Evolutionary conservation across 2,113 vertebrate genomes (phyloP), one percentile per base, ranked within the genome.

Genomic region (Sula dactylatra): DNA sequence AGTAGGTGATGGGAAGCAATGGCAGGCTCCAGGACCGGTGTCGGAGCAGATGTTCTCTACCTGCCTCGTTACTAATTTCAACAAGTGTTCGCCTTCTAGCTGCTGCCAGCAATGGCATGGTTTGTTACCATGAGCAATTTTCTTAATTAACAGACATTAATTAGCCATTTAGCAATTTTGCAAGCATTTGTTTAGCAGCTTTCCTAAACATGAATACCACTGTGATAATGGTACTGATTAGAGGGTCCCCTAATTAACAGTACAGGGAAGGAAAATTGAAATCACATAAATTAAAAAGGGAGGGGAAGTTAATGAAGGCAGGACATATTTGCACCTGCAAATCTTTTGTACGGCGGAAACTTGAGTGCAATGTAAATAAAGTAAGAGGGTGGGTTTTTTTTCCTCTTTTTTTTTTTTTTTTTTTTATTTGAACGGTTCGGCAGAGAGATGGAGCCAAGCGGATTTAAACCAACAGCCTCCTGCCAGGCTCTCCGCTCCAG

Each of bases 81-180:
- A 98, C 98, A 98, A 98, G 98, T 98, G 98, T 98, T 98, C 97
- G 98, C 98, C 98, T 98, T 98, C 98, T 98, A 98, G 98, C 98
- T 98, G 98, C 98, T 98, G 98, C 98, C 98, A 98, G 98, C 98
- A 97, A 98, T 98, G 98, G 98, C 98, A 98, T 98, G 98, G 98
- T 98, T 98, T 99, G 98, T 99, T 99, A 99, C 98, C 98, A 99
- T 98, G 97, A 98, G 98, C 99, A 99, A 99, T 99, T 99, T 99
- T 98, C 98, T 98, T 98, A 99, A 99, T 99, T 99, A 99, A 99
- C 98, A 99, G 98, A 98, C 98, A 98, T 99, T 99, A 99, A 99
- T 99, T 99, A 99, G 98, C 98, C 99, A 98, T 98, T 98, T 98
- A 98, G 98, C 98, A 99, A 99, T 99, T 98, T 98, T 98, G 98